A percentile compares a stretch with the other conserved stretches of the same genome.
phyloP scores from a whole-genome alignment of 2,113 vertebrate species.

The Xiphorhynchus elegans region DNA sequence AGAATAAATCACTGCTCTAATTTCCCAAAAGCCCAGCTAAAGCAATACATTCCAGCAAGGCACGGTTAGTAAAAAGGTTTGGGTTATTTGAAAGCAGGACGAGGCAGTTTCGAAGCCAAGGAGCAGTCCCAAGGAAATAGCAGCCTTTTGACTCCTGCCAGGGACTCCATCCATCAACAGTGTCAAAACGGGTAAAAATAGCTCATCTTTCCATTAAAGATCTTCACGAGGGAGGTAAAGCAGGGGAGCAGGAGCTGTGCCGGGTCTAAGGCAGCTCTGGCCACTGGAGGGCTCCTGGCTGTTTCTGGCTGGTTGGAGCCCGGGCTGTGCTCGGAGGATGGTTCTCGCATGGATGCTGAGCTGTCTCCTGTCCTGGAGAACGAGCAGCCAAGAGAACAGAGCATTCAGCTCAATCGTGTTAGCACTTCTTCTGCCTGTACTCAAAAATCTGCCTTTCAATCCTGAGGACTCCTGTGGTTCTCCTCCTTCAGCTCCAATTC shows the following conservation, averaged over 20 bases:
- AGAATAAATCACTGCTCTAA: not conserved
- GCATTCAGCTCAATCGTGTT: not conserved
- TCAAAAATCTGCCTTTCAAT: not conserved
- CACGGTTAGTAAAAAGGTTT: not conserved
- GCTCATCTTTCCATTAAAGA: not conserved
- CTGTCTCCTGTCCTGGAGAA: not conserved
- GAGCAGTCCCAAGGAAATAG: not conserved
- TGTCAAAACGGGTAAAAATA: not conserved
- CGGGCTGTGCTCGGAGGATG: not conserved
- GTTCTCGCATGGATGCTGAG: not conserved
- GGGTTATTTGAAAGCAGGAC: not conserved
- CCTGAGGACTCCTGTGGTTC: not conserved
- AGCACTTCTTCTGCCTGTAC: not conserved
- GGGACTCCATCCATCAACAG: not conserved
- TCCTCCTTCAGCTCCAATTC: not conserved
- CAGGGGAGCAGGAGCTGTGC: not conserved
- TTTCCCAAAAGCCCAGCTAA: not conserved
- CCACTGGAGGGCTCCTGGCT: conserved; percentile 25
- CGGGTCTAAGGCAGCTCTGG: not conserved
- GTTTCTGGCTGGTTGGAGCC: not conserved
- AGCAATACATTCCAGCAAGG: not conserved
- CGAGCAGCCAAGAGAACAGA: not conserved
- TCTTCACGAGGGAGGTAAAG: not conserved
- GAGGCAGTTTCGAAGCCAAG: not conserved
- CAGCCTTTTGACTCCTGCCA: conserved; percentile 2